Evolutionary conservation across 2,888 invertebrate species (phyloP).

Genomic region (Acleris cristana): DNA sequence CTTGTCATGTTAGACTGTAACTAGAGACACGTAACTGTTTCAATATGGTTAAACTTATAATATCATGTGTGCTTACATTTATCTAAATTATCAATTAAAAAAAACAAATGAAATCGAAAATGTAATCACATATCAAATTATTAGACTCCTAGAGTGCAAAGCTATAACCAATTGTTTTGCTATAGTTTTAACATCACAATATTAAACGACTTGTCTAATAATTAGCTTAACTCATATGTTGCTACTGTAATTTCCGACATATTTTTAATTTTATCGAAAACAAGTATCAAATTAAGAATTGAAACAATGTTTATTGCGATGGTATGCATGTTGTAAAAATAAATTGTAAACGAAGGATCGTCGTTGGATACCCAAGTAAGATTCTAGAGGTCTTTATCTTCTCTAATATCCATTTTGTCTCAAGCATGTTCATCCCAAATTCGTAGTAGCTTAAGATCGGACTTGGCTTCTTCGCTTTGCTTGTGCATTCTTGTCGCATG

Average conservation of each 20-base stretch:
- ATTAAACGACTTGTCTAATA: slow-evolving; percentile 66
- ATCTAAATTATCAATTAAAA: not conserved
- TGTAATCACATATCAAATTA: slow-evolving; percentile 44
- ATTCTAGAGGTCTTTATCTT: slow-evolving; percentile 65
- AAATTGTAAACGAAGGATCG: slow-evolving; percentile 74
- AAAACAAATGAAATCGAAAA: slow-evolving; percentile 30
- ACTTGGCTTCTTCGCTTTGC: slow-evolving; percentile 66
- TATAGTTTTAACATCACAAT: slow-evolving; percentile 75
- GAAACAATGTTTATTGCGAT: slow-evolving; percentile 59
- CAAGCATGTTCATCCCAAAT: slow-evolving; percentile 61
- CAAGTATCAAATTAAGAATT: slow-evolving; percentile 46
- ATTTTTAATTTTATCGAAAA: slow-evolving; percentile 61
- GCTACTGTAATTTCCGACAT: slow-evolving; percentile 68
- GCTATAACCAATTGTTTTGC: slow-evolving; percentile 81
- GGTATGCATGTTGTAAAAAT: slow-evolving; percentile 67
- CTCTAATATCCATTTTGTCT: slow-evolving; percentile 60
- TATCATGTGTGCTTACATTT: slow-evolving; percentile 57
- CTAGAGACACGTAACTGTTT: slow-evolving; percentile 71
- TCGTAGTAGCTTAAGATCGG: slow-evolving; percentile 60
- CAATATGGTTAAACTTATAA: slow-evolving; percentile 58
- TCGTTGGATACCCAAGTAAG: slow-evolving; percentile 83
- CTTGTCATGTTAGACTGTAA: slow-evolving; percentile 77
- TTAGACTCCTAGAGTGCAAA: slow-evolving; percentile 78
- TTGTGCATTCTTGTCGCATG: slow-evolving; percentile 75
- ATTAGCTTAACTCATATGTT: slow-evolving; percentile 76